phyloP scores from a whole-genome alignment of 1,140 invertebrate species.

The Megathymus violae region DNA sequence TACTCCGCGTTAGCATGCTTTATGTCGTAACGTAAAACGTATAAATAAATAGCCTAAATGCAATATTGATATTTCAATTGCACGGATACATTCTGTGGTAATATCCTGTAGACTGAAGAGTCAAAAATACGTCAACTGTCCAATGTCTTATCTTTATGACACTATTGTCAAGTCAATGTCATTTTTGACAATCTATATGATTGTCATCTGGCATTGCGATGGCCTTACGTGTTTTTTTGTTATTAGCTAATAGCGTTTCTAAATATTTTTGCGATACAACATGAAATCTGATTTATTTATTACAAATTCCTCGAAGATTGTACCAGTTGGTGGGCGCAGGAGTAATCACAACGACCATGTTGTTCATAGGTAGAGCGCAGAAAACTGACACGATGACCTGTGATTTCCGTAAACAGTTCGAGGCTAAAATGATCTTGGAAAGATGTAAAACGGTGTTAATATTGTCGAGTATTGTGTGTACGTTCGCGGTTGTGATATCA shows the following conservation, averaged over 20 bases:
- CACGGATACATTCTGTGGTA: no score
- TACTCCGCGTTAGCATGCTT: no score
- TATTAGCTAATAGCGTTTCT: constrained; percentile 74
- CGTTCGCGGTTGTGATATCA: constrained; percentile 68
- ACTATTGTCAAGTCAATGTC: no score
- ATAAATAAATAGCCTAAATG: no score
- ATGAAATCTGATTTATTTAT: constrained; percentile 69
- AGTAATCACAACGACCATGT: constrained; percentile 54
- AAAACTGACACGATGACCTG: constrained; percentile 65
- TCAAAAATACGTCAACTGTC: no score
- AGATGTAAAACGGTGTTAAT: constrained; percentile 74
- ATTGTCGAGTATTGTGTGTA: constrained; percentile 73
- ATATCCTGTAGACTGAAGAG: no score
- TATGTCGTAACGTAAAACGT: no score
- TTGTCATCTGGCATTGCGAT: constrained; percentile 35
- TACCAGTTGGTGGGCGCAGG: constrained; percentile 48
- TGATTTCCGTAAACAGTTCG: constrained; percentile 47
- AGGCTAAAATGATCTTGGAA: constrained; percentile 68
- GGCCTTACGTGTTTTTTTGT: constrained; percentile 73
- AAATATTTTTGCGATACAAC: constrained; percentile 64
- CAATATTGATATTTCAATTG: no score
- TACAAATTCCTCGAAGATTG: constrained; percentile 48
- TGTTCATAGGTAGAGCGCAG: constrained; percentile 65
- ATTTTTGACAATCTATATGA: neutral
- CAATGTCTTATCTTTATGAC: no score